Evolutionary conservation across 2,797 vertebrate genomes (phyloP), one percentile per base, ranked within the genome.

Genomic region (Tangara arthus): DNA sequence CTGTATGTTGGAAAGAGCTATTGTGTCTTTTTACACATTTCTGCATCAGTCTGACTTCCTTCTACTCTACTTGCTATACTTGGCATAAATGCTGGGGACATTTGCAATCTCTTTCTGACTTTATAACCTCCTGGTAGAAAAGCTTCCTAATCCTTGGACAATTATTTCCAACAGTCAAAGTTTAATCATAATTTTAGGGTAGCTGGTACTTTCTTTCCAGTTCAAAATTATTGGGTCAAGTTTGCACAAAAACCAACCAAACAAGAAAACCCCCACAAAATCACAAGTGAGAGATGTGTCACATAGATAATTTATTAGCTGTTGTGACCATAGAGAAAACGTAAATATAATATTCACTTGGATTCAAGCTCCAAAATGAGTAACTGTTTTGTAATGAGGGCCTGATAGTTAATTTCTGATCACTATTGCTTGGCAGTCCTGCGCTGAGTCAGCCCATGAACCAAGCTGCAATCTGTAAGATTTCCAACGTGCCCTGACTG

Each of bases 201-300:
- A 55, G 11, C 32, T 44, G 9, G 8, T 55, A 32, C 52, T 69
- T 85, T 81, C 41, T 83, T 78, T 78, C 12, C 15, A 53, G 4
- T 49, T 49, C 34, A 41, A 26, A 80, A 9, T 52, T 66, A n/a
- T 55, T 78, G 23, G 15, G 14, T 57, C 7, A 75, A 32, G 28
- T 56, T 84, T 57, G 52, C 24, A 20, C 12, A 16, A 35, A 59
- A 50, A 27, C 2, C 11, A 26, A 46, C 0, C 15, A 27, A 55
- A 24, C 4, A 37, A 61, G 28, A 26, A 47, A 78, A 30, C 1
- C 4, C 3, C 21, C 18, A 53, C 9, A 10, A 28, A 16, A 4
- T 9, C 30, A 46, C 26, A 46, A 39, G 7, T 0, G 0, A 85
- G 5, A 72, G 1, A 11, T 32, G 5, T 69, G 64, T 59, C 20